Percentiles rank a stretch among this genome's conserved stretches.
These are phyloP conservation scores for Kryptolebias marmoratus DNA, from an alignment of 2,113 vertebrate species.

Conservation along the genomic window DNA sequence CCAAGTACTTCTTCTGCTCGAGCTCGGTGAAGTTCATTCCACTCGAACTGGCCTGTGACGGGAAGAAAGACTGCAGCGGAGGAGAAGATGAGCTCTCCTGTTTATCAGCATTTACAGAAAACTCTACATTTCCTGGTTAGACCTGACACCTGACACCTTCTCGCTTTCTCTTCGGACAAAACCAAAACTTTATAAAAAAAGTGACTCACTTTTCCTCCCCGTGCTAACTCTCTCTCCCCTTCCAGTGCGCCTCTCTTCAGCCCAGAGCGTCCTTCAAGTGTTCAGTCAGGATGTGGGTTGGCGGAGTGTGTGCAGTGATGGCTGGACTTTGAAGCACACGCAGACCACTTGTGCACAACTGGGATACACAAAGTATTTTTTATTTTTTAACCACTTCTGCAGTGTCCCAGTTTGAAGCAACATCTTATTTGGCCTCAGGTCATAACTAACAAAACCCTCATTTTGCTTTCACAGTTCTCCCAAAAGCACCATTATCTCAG, in stretches of 20 bases:
- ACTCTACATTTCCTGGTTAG: slow-evolving; percentile 78
- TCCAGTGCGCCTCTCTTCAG: slow-evolving; percentile 76
- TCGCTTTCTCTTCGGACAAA: slow-evolving; percentile 11
- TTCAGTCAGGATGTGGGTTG: slow-evolving; percentile 71
- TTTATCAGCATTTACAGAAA: slow-evolving; percentile 60
- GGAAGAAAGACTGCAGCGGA: slow-evolving; percentile 79
- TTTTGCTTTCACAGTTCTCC: slow-evolving; percentile 57
- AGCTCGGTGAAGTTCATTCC: slow-evolving; percentile 84
- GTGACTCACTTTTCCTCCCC: not conserved
- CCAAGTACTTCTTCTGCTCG: slow-evolving; percentile 88
- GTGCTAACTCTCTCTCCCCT: not conserved
- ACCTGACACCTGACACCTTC: not conserved
- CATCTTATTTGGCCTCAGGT: not conserved
- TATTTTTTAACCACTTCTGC: too few species aligned
- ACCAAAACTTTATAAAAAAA: not conserved
- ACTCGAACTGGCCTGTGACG: slow-evolving; percentile 78
- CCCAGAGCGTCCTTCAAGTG: slow-evolving; percentile 84
- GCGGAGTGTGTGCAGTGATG: slow-evolving; percentile 84
- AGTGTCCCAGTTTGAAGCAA: not conserved
- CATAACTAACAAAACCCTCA: not conserved
- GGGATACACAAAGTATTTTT: slow-evolving; percentile 86
- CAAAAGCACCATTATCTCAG: slow-evolving; percentile 16
- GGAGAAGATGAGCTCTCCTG: slow-evolving; percentile 87
- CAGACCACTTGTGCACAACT: slow-evolving; percentile 84
- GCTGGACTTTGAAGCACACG: slow-evolving; percentile 81